phyloP scores from a whole-genome alignment of 2,113 vertebrate genomes.

The Polypterus senegalus region DNA sequence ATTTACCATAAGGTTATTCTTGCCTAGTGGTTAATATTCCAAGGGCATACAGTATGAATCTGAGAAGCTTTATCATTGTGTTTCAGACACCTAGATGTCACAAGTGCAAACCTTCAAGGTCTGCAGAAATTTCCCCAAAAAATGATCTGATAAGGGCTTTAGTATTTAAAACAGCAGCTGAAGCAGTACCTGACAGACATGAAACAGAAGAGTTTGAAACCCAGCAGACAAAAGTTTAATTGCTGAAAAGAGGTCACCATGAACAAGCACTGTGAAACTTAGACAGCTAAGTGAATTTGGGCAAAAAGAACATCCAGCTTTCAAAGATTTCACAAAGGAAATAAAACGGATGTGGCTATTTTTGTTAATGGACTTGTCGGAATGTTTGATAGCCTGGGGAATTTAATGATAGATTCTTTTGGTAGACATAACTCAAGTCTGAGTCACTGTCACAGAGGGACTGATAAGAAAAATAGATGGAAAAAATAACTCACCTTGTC shows the following conservation, averaged over 20 bases:
- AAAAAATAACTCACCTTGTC: slow-evolving; percentile 3
- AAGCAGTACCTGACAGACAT: not conserved
- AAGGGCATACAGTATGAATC: too few species aligned
- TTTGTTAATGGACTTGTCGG: slow-evolving; percentile 5
- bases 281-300: not conserved
- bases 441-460: slow-evolving; percentile 2
- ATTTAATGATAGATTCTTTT: slow-evolving; percentile 2
- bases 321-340: slow-evolving; percentile 1
- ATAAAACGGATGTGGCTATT: not conserved
- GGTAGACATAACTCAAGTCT: slow-evolving; percentile 4
- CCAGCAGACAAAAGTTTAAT: slow-evolving; percentile 1
- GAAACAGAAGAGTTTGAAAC: not conserved
- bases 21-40: too few species aligned
- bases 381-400: slow-evolving; percentile 6
- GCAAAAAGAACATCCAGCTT: not conserved
- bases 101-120: too few species aligned
- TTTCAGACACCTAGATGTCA: too few species aligned
- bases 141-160: too few species aligned
- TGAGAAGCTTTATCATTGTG: too few species aligned
- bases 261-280: not conserved
- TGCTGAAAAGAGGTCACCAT: slow-evolving; percentile 1
- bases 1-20: too few species aligned
- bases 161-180: not conserved
- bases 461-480: slow-evolving; percentile 1
- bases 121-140: too few species aligned